Conservation (phyloP, 2,888 invertebrate species). For the Gryllus longicercus region DNA sequence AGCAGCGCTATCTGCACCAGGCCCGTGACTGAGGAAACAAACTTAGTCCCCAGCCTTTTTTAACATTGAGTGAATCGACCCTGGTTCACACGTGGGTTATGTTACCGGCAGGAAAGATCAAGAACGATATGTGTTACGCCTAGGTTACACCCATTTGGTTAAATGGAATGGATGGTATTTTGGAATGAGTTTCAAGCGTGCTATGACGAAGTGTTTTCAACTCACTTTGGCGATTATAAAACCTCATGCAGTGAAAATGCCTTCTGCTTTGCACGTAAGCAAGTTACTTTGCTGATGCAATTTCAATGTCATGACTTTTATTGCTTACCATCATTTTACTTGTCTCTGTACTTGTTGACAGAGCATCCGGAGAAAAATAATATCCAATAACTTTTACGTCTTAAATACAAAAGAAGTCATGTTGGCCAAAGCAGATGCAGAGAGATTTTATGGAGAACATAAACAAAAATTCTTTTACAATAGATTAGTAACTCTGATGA, state of each 20-base stretch:
- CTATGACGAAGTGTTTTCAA: constrained; percentile 45
- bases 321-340: neutral
- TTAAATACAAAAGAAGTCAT: constrained; percentile 63
- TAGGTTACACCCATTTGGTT: too few species aligned
- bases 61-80: too few species aligned
- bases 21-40: too few species aligned
- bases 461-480: constrained; percentile 78
- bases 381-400: constrained; percentile 66
- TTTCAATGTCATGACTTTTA: constrained; percentile 35
- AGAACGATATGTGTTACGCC: too few species aligned
- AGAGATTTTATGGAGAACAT: constrained; percentile 80
- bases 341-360: constrained; percentile 42
- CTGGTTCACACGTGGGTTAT: too few species aligned
- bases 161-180: too few species aligned
- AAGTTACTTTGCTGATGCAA: neutral
- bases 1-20: too few species aligned
- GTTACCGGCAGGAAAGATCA: too few species aligned
- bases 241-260: constrained; percentile 78
- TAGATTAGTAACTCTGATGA: constrained; percentile 76
- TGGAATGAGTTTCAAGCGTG: too few species aligned
- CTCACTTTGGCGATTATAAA: constrained; percentile 83
- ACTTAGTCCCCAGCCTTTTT: too few species aligned
- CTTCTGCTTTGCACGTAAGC: constrained; percentile 59
- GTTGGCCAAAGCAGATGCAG: constrained; percentile 62
- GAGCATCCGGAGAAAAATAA: constrained; percentile 65